Conservation (phyloP, 2,888 invertebrate genomes). For the Drosophila anomelani region DNA sequence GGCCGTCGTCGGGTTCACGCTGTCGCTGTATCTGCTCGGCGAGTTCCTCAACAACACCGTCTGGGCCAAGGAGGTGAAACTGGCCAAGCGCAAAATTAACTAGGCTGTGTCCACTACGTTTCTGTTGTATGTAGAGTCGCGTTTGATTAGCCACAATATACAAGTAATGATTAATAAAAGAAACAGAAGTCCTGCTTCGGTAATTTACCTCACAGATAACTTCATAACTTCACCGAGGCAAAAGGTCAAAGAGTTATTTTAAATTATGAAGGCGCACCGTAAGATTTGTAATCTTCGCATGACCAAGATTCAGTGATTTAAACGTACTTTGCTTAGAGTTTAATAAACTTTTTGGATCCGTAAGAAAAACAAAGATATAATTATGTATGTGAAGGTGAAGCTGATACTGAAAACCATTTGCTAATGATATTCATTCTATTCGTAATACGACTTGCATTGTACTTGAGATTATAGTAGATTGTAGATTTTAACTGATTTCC, state of each 20-base stretch:
- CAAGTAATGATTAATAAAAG: constrained; percentile 7
- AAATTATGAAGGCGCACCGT: not conserved
- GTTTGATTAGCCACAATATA: constrained; percentile 47
- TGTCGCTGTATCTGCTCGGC: constrained; percentile 89
- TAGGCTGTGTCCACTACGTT: constrained; percentile 59
- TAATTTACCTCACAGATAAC: constrained; percentile 6
- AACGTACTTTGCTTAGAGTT: constrained; percentile 12
- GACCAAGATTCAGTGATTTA: constrained; percentile 16
- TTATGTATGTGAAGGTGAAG: not conserved
- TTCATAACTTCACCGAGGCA: constrained; percentile 5
- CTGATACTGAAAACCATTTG: constrained; percentile 30
- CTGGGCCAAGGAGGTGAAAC: constrained; percentile 89
- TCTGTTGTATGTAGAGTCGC: constrained; percentile 54
- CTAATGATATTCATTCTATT: constrained; percentile 63
- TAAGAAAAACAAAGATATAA: not conserved
- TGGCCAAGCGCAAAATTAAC: constrained; percentile 82
- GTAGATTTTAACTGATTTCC: constrained; percentile 58
- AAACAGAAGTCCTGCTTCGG: constrained; percentile 3
- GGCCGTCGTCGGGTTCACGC: constrained; percentile 87
- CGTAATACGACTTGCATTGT: constrained; percentile 55
- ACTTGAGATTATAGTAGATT: constrained; percentile 58
- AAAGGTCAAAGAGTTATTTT: not conserved
- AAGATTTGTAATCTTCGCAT: constrained; percentile 8
- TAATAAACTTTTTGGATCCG: not conserved
- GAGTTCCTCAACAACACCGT: constrained; percentile 89